phyloP scores from a whole-genome alignment of 2,888 invertebrate species.

The Synergus laeviventris region DNA sequence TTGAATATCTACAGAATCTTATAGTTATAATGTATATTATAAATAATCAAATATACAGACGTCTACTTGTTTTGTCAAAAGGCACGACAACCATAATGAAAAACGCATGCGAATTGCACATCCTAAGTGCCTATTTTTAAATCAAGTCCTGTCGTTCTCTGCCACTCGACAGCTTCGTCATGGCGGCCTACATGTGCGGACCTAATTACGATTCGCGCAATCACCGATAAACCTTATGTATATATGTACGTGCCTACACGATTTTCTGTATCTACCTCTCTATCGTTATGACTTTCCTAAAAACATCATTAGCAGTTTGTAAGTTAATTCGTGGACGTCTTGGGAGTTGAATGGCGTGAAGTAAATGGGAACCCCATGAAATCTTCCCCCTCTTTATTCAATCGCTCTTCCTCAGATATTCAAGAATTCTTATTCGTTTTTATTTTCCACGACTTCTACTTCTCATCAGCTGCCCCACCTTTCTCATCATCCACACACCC shows the following conservation, averaged over 20 bases:
- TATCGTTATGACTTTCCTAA: slow-evolving; percentile 23
- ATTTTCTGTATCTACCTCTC: slow-evolving; percentile 15
- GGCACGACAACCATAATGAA: slow-evolving; percentile 2
- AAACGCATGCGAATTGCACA: slow-evolving; percentile 22
- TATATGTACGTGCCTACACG: slow-evolving; percentile 30
- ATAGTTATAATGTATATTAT: too few species aligned
- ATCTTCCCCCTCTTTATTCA: slow-evolving; percentile 16
- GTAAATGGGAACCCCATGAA: slow-evolving; percentile 16
- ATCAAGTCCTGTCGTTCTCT: slow-evolving; percentile 35
- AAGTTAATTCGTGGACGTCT: slow-evolving; percentile 20
- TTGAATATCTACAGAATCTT: too few species aligned
- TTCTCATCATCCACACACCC: slow-evolving; percentile 1
- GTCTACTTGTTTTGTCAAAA: background rate
- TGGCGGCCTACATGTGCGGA: slow-evolving; percentile 30
- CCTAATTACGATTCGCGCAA: slow-evolving; percentile 32
- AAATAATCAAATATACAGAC: background rate
- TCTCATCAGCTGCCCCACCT: background rate
- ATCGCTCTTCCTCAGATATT: slow-evolving; percentile 9
- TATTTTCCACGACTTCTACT: slow-evolving; percentile 29
- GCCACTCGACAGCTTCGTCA: slow-evolving; percentile 21
- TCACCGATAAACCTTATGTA: slow-evolving; percentile 36
- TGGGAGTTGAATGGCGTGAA: slow-evolving; percentile 28
- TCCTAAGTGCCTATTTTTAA: slow-evolving; percentile 33
- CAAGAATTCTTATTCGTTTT: slow-evolving; percentile 28
- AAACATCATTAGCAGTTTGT: slow-evolving; percentile 13